Conservation (phyloP, 2,797 vertebrate genomes). For the Urocyon cinereoargenteus region DNA sequence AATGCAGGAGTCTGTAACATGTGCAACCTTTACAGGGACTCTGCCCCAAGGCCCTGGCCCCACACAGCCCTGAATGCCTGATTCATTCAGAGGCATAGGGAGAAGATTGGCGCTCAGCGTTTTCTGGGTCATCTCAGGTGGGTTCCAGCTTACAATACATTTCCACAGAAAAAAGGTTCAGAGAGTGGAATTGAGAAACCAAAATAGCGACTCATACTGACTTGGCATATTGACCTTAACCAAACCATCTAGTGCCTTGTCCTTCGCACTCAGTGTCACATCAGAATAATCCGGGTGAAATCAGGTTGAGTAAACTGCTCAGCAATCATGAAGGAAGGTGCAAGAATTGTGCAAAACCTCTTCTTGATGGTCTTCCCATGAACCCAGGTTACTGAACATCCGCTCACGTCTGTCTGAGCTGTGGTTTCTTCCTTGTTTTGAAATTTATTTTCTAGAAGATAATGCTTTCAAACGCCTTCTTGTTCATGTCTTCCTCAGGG, state of each 20-base stretch:
- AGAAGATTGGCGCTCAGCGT: not conserved
- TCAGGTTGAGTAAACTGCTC: not conserved
- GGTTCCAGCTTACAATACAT: not conserved
- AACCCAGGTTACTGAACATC: not conserved
- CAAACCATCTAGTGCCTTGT: not conserved
- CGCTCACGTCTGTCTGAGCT: not conserved
- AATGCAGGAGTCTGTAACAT: not conserved
- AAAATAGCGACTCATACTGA: not conserved
- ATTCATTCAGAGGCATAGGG: not conserved
- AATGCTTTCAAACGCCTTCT: not conserved
- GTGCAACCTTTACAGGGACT: not conserved
- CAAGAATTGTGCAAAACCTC: not conserved
- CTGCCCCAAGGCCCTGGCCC: not conserved
- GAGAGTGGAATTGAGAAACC: not conserved
- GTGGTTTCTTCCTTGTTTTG: constrained; percentile 60
- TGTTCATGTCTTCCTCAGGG: not conserved
- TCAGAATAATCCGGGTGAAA: not conserved
- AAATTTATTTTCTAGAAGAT: constrained; percentile 39
- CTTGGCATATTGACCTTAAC: not conserved
- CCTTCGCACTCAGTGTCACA: not conserved
- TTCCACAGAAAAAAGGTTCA: not conserved
- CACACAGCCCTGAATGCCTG: not conserved
- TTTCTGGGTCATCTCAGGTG: constrained; percentile 19
- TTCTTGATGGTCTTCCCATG: not conserved
- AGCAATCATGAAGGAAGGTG: not conserved